phyloP scores from a whole-genome alignment of 2,888 invertebrate genomes.

The Capitulum mitella region DNA sequence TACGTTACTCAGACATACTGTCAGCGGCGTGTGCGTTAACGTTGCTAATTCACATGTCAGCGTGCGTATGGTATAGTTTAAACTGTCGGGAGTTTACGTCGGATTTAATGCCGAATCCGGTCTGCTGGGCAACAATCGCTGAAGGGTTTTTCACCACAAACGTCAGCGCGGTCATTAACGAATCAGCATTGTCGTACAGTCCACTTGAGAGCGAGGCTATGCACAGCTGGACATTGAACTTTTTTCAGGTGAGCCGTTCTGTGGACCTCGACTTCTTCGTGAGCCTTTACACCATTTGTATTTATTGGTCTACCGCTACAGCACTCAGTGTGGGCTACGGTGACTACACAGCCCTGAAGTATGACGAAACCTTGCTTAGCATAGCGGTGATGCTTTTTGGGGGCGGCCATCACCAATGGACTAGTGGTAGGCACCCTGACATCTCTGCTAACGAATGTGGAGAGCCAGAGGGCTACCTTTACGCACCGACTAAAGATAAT shows the following conservation, averaged over 20 bases:
- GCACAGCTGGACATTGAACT: background rate
- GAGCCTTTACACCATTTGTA: background rate
- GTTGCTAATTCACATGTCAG: background rate
- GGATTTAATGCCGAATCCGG: no score
- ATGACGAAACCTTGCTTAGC: background rate
- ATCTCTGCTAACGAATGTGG: background rate
- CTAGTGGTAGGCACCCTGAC: background rate
- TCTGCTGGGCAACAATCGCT: background rate
- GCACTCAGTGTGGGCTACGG: background rate
- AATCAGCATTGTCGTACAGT: no score
- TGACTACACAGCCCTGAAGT: background rate
- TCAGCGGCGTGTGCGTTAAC: background rate
- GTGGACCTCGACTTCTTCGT: background rate
- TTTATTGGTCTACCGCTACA: background rate
- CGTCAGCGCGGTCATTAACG: no score
- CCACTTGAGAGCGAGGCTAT: no score
- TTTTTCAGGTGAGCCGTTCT: background rate
- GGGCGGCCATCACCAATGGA: background rate
- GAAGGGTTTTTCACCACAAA: background rate
- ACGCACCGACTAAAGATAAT: background rate
- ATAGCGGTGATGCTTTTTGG: background rate
- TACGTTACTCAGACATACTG: background rate
- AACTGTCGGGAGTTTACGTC: background rate
- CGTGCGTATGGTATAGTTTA: background rate
- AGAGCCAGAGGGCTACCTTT: background rate